These are phyloP conservation scores for Argynnis bischoffii DNA, from an alignment of 2,888 invertebrate genomes.

Conservation along the genomic window DNA sequence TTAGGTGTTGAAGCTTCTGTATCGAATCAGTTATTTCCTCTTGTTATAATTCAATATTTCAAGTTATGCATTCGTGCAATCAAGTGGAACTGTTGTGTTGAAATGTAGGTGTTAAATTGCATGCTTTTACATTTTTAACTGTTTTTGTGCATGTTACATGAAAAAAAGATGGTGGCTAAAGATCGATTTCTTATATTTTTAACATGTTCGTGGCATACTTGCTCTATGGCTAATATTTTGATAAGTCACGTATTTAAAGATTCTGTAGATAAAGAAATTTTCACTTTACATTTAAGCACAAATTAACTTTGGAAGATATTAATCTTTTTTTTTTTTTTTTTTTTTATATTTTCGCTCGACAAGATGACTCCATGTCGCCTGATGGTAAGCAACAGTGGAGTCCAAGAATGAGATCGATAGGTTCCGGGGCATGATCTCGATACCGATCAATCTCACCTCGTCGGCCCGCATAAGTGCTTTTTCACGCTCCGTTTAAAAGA, in stretches of 20 bases:
- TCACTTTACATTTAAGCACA: too few relatives aligned
- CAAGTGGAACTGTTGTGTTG: constrained; percentile 31
- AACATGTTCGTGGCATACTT: background rate
- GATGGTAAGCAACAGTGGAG: too few relatives aligned
- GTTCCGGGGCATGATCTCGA: too few relatives aligned
- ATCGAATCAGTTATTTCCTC: constrained; percentile 30
- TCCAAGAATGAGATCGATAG: too few relatives aligned
- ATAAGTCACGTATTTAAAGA: background rate
- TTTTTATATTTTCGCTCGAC: too few relatives aligned
- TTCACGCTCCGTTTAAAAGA: too few relatives aligned
- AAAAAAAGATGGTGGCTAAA: constrained; percentile 19
- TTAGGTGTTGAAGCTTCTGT: constrained; percentile 19
- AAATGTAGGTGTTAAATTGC: constrained; percentile 24
- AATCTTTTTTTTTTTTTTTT: too few relatives aligned
- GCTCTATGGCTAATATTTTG: background rate
- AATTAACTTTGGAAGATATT: too few relatives aligned
- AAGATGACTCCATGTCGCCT: too few relatives aligned
- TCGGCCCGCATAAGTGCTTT: too few relatives aligned
- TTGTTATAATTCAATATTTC: constrained; percentile 25
- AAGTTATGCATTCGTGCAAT: constrained; percentile 24
- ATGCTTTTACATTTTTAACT: constrained; percentile 21
- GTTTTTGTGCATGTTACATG: constrained; percentile 28
- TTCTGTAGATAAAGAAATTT: background rate
- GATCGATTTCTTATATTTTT: constrained; percentile 7
- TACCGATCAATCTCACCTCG: too few relatives aligned